A percentile compares a stretch with the other conserved stretches of the same genome.
Evolutionary conservation across 2,113 vertebrate genomes (phyloP).

Genomic region (Podocnemis expansa): DNA sequence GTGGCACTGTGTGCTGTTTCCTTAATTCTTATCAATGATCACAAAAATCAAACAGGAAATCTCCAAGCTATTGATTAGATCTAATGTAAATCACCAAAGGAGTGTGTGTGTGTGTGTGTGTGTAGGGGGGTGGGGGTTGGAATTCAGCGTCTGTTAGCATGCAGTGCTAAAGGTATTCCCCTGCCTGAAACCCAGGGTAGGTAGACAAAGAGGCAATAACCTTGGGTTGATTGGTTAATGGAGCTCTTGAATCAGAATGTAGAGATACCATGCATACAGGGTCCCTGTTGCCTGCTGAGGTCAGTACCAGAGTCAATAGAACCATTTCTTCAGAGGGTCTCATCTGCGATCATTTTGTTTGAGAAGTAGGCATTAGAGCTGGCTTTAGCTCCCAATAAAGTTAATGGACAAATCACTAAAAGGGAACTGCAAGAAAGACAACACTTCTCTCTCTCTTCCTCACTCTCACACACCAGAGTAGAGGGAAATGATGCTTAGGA

Average conservation of each 20-base stretch:
- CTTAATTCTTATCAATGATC: neutral
- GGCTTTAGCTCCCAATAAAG: neutral
- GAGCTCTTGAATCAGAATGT: neutral
- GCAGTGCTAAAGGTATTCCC: neutral
- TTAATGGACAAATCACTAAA: neutral
- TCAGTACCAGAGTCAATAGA: slow-evolving; percentile 2
- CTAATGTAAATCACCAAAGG: neutral
- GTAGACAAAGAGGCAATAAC: neutral
- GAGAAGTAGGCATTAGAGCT: neutral
- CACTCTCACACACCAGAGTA: slow-evolving; percentile 6
- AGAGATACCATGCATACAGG: neutral
- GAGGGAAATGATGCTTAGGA: slow-evolving; percentile 14
- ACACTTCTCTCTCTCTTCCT: neutral
- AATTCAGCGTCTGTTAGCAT: neutral
- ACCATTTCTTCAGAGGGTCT: neutral
- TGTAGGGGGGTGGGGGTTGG: neutral
- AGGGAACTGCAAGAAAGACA: slow-evolving; percentile 41
- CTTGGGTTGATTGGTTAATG: neutral
- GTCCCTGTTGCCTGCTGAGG: neutral
- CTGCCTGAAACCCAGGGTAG: neutral
- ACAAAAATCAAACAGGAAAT: neutral
- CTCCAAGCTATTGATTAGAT: neutral
- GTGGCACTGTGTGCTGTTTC: neutral
- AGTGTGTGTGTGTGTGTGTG: no score
- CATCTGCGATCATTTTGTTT: neutral